Evolutionary conservation across 2,888 invertebrate species (phyloP), one percentile per base, ranked within the genome.

Genomic region (Isoperla grammatica): DNA sequence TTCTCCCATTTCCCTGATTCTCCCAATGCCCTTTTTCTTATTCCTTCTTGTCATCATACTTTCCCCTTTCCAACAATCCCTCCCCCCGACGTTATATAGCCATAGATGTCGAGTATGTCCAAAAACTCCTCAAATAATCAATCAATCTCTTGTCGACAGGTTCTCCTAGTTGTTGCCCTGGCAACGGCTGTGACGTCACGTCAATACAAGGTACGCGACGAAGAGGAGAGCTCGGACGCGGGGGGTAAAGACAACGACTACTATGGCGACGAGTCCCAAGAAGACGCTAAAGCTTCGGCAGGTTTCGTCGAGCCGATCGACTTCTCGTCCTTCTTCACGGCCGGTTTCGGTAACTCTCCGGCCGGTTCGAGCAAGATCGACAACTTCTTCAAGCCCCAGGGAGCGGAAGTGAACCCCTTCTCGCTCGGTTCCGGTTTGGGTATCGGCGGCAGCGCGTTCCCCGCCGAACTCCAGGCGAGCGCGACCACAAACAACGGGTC

Each of bases 231-330:
- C 17, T 17, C 45, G 1, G 20, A 19, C 2, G n/a, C n/a, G n/a
- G n/a, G n/a, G n/a, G 17, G 12, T 3, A 40, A 29, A 2, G 46
- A 57, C 12, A 22, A 15, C 13, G 46, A 46, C 12, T 57, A 56
- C 9, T 43, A 29, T 11, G 55, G 49, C 6, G 35, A 57, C 9
- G 56, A 35, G 3, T 46, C 11, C 23, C 12, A 20, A 2, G 53
- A 53, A 13, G 63, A 61, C 37, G 56, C 64, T 11, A 59, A 60
- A 12, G 63, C 62, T 37, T 62, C 66, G 39, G 46, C 64, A 17
- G 80, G 78, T 65, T 80, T 78, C 67, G 78, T 79, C 20, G 75
- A 77, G 63, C 78, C 81, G 12, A 72, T 80, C 69, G 81, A 82
- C 71, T 83, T 81, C 68, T 75, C 76, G 9, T 73, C 78, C n/a